A percentile compares a stretch with the other conserved stretches of the same genome.
phyloP scores from a whole-genome alignment of 1,140 invertebrate genomes.

The roundworm (Caenorhabditis elegans) region WBcel235 BX284602.5:3158001-3158500 shows the following conservation, averaged over 20 bases:
- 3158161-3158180: background rate
- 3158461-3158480: background rate
- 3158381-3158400: background rate
- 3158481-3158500: background rate
- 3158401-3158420: background rate
- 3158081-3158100: background rate
- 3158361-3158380: background rate
- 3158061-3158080: background rate
- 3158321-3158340: background rate
- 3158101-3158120: background rate
- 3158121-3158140: background rate
- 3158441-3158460: background rate
- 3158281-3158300: background rate
- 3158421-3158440: background rate
- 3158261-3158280: background rate
- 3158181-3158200: background rate
- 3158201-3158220: background rate
- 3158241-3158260: background rate
- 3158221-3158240: background rate
- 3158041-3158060: too few relatives aligned
- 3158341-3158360: background rate
- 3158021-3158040: too few relatives aligned
- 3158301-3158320: background rate
- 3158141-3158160: background rate
- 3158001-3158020: too few relatives aligned